Evolutionary conservation across 2,113 vertebrate genomes (phyloP).

Genomic region (Muscicapa adusta): DNA sequence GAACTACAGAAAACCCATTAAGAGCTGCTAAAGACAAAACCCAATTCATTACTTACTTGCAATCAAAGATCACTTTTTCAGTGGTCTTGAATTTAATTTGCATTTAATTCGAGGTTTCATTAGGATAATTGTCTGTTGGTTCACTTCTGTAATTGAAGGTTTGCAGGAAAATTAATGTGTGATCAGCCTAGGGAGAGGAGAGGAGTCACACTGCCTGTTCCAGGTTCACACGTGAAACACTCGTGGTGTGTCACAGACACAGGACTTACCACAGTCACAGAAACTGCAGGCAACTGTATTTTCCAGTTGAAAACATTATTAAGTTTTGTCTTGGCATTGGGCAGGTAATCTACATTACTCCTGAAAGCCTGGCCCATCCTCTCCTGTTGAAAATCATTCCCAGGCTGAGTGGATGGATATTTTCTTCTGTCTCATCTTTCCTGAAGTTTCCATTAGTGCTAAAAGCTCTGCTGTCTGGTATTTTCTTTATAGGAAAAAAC

Average conservation of each 20-base stretch:
- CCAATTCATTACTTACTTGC: background rate
- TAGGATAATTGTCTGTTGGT: conserved; percentile 42
- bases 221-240: background rate
- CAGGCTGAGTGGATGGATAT: background rate
- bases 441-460: conserved; percentile 33
- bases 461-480: conserved; percentile 13
- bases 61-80: conserved; percentile 22
- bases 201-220: background rate
- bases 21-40: background rate
- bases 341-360: background rate
- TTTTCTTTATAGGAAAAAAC: conserved; percentile 4
- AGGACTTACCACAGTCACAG: background rate
- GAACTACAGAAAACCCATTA: background rate
- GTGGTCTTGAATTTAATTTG: conserved; percentile 45
- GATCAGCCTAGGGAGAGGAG: background rate
- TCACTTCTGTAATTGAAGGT: conserved; percentile 54
- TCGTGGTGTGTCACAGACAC: background rate
- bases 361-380: background rate
- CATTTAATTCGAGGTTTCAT: conserved; percentile 60
- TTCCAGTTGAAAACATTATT: background rate
- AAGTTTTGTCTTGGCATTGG: background rate
- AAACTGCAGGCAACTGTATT: background rate
- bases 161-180: conserved; percentile 41
- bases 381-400: background rate
- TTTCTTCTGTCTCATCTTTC: background rate